Percentiles rank a stretch among this genome's conserved stretches.
Evolutionary conservation across 2,888 invertebrate species (phyloP).

Genomic region (Coenonympha arcania): DNA sequence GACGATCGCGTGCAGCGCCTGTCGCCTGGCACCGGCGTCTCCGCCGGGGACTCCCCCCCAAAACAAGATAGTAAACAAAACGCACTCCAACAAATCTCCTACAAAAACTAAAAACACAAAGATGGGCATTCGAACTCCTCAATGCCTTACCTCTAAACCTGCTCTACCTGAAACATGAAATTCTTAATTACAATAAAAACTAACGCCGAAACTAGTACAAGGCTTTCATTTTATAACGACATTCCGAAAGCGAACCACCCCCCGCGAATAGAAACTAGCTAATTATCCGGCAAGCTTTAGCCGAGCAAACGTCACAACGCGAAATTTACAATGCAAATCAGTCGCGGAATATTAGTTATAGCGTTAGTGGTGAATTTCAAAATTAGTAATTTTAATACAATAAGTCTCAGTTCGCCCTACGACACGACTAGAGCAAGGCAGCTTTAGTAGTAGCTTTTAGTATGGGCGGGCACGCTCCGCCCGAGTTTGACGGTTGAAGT

Average conservation of each 20-base stretch:
- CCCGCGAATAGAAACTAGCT: slow-evolving; percentile 70
- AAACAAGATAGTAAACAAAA: slow-evolving; percentile 60
- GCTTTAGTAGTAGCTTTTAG: slow-evolving; percentile 51
- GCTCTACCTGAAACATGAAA: slow-evolving; percentile 26
- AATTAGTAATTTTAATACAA: slow-evolving; percentile 72
- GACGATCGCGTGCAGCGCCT: slow-evolving; percentile 60
- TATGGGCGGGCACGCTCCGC: slow-evolving; percentile 45
- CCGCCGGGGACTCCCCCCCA: slow-evolving; percentile 58
- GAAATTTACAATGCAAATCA: slow-evolving; percentile 73
- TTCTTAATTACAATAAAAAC: slow-evolving; percentile 34
- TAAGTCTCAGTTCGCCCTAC: slow-evolving; percentile 67
- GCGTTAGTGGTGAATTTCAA: slow-evolving; percentile 69
- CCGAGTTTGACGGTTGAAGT: slow-evolving; percentile 41
- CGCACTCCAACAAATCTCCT: slow-evolving; percentile 27
- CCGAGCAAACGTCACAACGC: slow-evolving; percentile 62
- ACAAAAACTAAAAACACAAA: slow-evolving; percentile 20
- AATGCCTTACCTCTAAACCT: slow-evolving; percentile 22
- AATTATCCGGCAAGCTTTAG: slow-evolving; percentile 71
- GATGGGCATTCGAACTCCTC: slow-evolving; percentile 30
- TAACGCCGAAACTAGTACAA: slow-evolving; percentile 34
- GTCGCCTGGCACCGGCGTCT: slow-evolving; percentile 74
- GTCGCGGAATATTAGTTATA: slow-evolving; percentile 70
- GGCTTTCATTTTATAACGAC: slow-evolving; percentile 53
- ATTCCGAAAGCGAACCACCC: slow-evolving; percentile 48
- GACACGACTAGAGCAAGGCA: slow-evolving; percentile 64